Percentiles rank a stretch among this genome's conserved stretches.
phyloP scores from a whole-genome alignment of 2,888 invertebrate genomes.

The Steromphala cineraria region DNA sequence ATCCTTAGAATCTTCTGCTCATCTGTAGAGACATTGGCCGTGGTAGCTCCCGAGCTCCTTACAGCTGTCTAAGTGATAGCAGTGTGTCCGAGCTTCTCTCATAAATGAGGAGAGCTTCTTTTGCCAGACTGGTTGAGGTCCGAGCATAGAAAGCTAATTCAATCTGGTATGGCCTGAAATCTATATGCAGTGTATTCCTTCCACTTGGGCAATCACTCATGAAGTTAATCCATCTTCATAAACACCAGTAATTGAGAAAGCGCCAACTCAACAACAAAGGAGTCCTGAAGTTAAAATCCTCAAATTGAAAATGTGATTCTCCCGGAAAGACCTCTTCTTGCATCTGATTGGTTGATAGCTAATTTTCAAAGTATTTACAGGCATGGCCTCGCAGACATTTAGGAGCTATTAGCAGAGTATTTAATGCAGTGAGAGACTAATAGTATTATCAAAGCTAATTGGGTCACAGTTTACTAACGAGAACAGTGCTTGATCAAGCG shows the following conservation, averaged over 20 bases:
- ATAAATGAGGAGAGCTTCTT: not conserved
- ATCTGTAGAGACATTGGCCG: slow-evolving; percentile 7
- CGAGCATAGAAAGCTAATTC: not conserved
- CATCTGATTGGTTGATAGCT: slow-evolving; percentile 10
- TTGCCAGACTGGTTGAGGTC: not conserved
- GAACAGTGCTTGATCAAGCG: too few relatives aligned
- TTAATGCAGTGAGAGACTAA: slow-evolving; percentile 1
- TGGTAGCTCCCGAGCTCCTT: not conserved
- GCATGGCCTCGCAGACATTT: not conserved
- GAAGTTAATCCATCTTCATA: not conserved
- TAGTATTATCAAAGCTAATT: slow-evolving; percentile 1
- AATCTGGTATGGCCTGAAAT: not conserved
- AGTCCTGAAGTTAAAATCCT: not conserved
- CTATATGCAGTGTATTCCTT: not conserved
- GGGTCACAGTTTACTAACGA: too few relatives aligned
- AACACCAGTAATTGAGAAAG: not conserved
- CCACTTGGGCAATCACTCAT: not conserved
- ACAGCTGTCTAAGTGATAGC: slow-evolving; percentile 3
- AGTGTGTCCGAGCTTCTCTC: not conserved
- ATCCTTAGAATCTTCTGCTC: not conserved
- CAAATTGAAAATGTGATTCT: slow-evolving; percentile 13
- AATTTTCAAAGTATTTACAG: slow-evolving; percentile 18
- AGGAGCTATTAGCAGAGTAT: not conserved
- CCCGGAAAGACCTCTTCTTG: not conserved
- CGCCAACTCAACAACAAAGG: not conserved